Evolutionary conservation across 2,888 invertebrate genomes (phyloP).

Genomic region (Mythimna albipuncta): DNA sequence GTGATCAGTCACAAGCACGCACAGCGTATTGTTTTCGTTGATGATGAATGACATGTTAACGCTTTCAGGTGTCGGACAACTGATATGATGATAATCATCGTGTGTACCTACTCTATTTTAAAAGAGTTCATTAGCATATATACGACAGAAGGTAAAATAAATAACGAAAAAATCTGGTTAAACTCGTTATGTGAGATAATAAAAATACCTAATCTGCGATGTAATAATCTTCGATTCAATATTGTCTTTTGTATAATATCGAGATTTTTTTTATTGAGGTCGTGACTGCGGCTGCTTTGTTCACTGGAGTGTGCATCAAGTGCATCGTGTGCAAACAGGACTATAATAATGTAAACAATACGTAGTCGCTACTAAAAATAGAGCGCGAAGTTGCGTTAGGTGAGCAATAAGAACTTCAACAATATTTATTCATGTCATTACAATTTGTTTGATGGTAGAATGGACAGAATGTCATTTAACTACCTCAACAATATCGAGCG

Average conservation of each 20-base stretch:
- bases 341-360: conserved; percentile 36
- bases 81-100: conserved; percentile 26
- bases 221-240: neutral
- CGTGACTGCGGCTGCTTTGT: conserved; percentile 1
- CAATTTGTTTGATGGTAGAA: conserved; percentile 1
- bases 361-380: conserved; percentile 38
- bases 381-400: conserved; percentile 8
- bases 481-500: neutral
- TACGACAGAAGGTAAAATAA: conserved; percentile 10
- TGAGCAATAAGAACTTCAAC: conserved; percentile 15
- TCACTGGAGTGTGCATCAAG: conserved; percentile 1
- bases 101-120: conserved; percentile 25
- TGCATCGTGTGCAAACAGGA: conserved; percentile 15
- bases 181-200: conserved; percentile 42
- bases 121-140: conserved; percentile 43
- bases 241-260: conserved; percentile 3
- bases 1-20: conserved; percentile 35
- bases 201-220: conserved; percentile 11
- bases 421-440: conserved; percentile 16
- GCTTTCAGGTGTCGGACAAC: conserved; percentile 24
- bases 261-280: conserved; percentile 4
- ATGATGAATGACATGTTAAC: conserved; percentile 43
- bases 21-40: conserved; percentile 51
- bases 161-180: conserved; percentile 36
- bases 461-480: neutral